Evolutionary conservation across 2,797 vertebrate species (phyloP), one percentile per base, ranked within the genome.

Genomic region (Loris lydekkerianus): DNA sequence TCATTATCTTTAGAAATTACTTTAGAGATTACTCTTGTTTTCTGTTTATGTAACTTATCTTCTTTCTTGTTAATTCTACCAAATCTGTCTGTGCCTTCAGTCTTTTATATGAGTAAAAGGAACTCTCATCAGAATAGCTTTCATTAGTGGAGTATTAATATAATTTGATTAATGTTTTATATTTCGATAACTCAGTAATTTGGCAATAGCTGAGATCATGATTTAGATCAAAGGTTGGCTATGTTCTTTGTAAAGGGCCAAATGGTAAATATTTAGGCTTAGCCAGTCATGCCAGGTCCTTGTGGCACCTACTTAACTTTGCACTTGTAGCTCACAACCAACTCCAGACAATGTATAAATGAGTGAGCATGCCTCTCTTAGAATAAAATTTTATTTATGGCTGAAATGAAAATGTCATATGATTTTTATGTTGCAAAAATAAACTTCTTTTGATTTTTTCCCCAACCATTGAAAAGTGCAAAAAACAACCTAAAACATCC

Each of bases 391-490:
- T 83, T 58, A 63, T 60, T 80, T 60, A 76, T 7, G 15, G 67
- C 21, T 61, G 21, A 94, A 72, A 96, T 72, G 70, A 67, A 46
- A 76, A 78, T 90, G 80, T 93, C 63, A 23, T 53, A 29, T 43
- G 10, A 86, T 90, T 93, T 96, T 92, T 31, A 87, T 49, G 29
- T 75, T 40, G 21, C 60, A n/a, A 89, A 58, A 58, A 58, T 77
- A 94, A 7, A 84, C 15, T 85, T 25, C 8, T 76, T 88, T 56
- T 46, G 14, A 75, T 67, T 58, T 76, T 31, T 60, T 88, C 40
- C 14, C 49, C 60, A 93, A 73, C 70, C 60, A 25, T 3, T 11
- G 7, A 73, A 73, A 94, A 93, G 61, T 37, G 2, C 56, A 46
- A 10, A 67, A 67, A n/a, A 67, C 17, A 67, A 53, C 49, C 49